These are phyloP conservation scores for Symphodus melops DNA, from an alignment of 2,113 vertebrate species.

Conservation along the genomic window DNA sequence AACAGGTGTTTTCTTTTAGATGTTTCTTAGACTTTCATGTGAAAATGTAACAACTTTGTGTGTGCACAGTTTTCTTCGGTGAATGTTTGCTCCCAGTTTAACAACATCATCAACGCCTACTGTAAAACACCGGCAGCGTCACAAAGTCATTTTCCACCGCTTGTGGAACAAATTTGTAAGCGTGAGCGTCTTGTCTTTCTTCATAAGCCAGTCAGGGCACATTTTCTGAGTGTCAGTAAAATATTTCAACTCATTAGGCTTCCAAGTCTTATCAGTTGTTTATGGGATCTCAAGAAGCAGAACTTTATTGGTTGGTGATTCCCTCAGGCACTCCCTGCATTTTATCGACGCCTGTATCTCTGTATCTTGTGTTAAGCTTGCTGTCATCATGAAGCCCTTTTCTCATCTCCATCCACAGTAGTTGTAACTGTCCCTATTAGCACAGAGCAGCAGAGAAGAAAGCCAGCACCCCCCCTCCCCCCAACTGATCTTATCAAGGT, in stretches of 20 bases:
- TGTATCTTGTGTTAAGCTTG: conserved; percentile 74
- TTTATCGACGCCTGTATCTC: conserved; percentile 73
- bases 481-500: conserved; percentile 82
- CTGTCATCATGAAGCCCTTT: conserved; percentile 76
- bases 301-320: conserved; percentile 77
- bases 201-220: conserved; percentile 65
- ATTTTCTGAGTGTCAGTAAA: conserved; percentile 77
- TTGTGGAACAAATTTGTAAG: conserved; percentile 56
- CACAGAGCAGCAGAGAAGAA: conserved; percentile 64
- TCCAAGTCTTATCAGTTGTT: conserved; percentile 78
- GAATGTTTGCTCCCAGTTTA: conserved; percentile 31
- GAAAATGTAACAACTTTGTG: conserved; percentile 12
- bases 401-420: conserved; percentile 72
- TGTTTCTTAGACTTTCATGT: conserved; percentile 27
- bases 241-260: conserved; percentile 76
- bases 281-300: conserved; percentile 70
- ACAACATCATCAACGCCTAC: conserved; percentile 29
- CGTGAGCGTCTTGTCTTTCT: conserved; percentile 52
- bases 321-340: conserved; percentile 61
- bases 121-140: conserved; percentile 35
- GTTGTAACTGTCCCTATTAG: conserved; percentile 79
- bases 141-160: conserved; percentile 47
- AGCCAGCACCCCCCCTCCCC: conserved; percentile 63
- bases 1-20: conserved; percentile 18
- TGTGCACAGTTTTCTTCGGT: conserved; percentile 9